Evolutionary conservation across 1,140 invertebrate genomes (phyloP), one percentile per base, ranked within the genome.

Genomic region (Pseudomyrmex concolor): DNA sequence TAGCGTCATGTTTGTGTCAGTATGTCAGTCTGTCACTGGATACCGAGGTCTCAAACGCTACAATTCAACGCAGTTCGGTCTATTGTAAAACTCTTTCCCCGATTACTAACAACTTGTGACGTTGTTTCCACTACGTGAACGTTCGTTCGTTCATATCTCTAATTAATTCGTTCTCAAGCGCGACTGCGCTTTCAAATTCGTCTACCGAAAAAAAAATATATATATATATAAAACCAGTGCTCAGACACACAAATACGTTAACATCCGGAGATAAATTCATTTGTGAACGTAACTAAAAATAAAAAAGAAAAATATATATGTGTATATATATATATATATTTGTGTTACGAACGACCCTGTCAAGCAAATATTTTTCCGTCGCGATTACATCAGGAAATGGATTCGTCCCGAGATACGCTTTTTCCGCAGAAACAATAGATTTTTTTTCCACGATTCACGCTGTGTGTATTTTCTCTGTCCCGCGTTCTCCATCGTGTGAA

Each of bases 91-190:
- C 34, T 5, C 34, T 34, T 43, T 80, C 70, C 45, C 50, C 70
- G 62, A 4, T 3, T 45, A 57, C 17, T 25, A 74, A 51, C 34
- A 62, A 45, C 22, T 45, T 60, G n/a, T 22, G 34, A 34, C 54
- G 70, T 80, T 80, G 66, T 70, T 80, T 60, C 19, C 55, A 19
- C 5, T 7, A 34, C 5, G 48, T 66, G 17, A 54, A 48, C 34
- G 25, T 70, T 70, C 43, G 17, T 70, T 70, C 51, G n/a, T 55
- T 43, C 43, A 80, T 80, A 80, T 71, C 43, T 45, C 66, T 80
- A 59, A 80, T 80, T 80, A 80, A 80, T 80, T 80, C 68, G n/a
- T 70, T 80, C 66, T 59, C 55, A 71, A 48, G 54, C 66, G 66
- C 76, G 43, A 7, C 64, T 12, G 67, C 43, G 54, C 54, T 80